A percentile compares a stretch with the other conserved stretches of the same genome.
phyloP scores from a whole-genome alignment of 2,113 vertebrate species.

The Anseranas semipalmata region DNA sequence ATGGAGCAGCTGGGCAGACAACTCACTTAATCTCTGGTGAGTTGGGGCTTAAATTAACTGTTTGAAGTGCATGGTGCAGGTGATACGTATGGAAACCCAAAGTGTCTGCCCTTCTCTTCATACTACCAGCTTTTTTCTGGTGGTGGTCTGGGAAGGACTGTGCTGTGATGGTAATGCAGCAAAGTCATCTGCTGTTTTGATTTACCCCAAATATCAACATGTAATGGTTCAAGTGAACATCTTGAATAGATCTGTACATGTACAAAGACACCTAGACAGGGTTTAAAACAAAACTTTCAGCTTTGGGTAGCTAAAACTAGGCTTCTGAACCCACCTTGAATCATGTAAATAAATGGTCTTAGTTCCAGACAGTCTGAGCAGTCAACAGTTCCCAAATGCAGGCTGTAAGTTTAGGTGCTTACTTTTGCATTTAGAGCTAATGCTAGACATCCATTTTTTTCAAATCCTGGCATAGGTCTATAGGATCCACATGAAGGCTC shows the following conservation, averaged over 20 bases:
- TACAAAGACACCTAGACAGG: not conserved
- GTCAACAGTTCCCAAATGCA: not conserved
- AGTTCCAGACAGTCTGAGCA: not conserved
- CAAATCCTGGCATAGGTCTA: not conserved
- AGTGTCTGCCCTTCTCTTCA: not conserved
- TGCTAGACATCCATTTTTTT: not conserved
- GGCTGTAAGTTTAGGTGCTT: not conserved
- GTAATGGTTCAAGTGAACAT: not conserved
- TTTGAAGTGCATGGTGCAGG: not conserved
- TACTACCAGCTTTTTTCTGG: not conserved
- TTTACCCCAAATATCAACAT: not conserved
- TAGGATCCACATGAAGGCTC: not conserved
- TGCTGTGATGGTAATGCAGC: not conserved
- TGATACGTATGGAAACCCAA: not conserved
- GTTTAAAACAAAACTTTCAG: not conserved
- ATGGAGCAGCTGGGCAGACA: fast-evolving
- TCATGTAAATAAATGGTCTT: not conserved
- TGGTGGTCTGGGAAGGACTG: not conserved
- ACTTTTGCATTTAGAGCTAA: not conserved
- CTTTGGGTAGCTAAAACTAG: not conserved
- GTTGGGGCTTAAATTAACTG: not conserved
- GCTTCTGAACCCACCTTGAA: not conserved
- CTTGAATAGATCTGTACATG: not conserved
- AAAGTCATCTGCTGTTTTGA: not conserved
- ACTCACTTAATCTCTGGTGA: not conserved